Percentiles rank a stretch among this genome's conserved stretches.
Conservation (phyloP, 2,888 invertebrate genomes). For the Exocentrus adspersus region DNA sequence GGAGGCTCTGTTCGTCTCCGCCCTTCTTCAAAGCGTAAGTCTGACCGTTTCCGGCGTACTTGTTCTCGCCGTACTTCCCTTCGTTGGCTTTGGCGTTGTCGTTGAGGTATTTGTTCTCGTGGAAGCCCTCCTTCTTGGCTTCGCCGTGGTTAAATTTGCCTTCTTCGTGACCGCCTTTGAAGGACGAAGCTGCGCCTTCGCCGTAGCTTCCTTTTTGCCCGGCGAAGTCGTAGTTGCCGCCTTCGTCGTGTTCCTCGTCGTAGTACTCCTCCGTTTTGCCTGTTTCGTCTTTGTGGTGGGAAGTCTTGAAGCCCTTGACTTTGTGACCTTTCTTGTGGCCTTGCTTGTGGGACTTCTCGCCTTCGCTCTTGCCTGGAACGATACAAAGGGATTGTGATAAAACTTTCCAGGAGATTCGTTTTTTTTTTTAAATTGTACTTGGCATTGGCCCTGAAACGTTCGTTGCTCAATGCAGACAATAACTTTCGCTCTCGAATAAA, state of each 20-base stretch:
- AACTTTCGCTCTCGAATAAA: slow-evolving; percentile 1
- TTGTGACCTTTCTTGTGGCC: slow-evolving; percentile 73
- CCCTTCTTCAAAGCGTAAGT: slow-evolving; percentile 70
- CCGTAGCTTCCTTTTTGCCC: slow-evolving; percentile 69
- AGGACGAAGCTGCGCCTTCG: slow-evolving; percentile 68
- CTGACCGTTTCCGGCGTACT: slow-evolving; percentile 69
- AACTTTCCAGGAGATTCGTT: too few relatives aligned
- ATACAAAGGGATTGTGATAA: neutral
- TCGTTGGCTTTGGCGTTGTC: slow-evolving; percentile 71
- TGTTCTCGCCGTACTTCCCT: slow-evolving; percentile 71
- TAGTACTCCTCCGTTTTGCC: slow-evolving; percentile 73
- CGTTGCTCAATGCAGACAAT: neutral
- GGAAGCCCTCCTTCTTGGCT: slow-evolving; percentile 70
- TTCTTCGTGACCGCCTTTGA: slow-evolving; percentile 70
- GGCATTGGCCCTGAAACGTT: neutral
- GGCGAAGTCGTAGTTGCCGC: slow-evolving; percentile 68
- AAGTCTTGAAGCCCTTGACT: slow-evolving; percentile 72
- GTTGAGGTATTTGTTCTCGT: slow-evolving; percentile 67
- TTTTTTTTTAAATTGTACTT: too few relatives aligned
- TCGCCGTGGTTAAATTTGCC: slow-evolving; percentile 68
- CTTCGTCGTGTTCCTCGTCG: slow-evolving; percentile 73
- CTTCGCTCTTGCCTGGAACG: slow-evolving; percentile 64
- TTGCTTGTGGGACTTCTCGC: slow-evolving; percentile 67
- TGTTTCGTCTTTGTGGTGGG: slow-evolving; percentile 74
- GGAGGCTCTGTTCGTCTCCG: slow-evolving; percentile 69